phyloP scores from a whole-genome alignment of 2,888 invertebrate species.

The Netelia melanura region DNA sequence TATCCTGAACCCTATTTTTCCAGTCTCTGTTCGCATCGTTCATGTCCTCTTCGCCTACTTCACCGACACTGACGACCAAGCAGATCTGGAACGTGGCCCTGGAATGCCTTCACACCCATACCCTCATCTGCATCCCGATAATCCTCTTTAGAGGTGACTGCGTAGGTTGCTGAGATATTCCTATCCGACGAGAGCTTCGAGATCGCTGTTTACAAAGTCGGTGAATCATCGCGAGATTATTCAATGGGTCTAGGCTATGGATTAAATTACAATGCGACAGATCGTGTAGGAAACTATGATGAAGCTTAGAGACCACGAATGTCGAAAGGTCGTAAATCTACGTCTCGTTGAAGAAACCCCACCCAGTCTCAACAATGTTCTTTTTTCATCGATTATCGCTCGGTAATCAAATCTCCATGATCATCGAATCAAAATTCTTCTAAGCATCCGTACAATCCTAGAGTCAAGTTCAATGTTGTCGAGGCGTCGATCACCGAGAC shows the following conservation, averaged over 20 bases:
- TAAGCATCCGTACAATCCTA: constrained; percentile 90
- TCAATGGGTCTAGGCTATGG: neutral
- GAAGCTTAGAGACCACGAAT: constrained; percentile 1
- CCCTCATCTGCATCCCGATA: constrained; percentile 88
- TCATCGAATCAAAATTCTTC: constrained; percentile 73
- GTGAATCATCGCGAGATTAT: constrained; percentile 81
- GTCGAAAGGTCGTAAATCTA: constrained; percentile 70
- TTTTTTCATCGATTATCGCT: constrained; percentile 90
- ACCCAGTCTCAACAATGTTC: constrained; percentile 87
- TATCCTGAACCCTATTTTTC: too few species aligned
- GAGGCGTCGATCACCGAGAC: constrained; percentile 87
- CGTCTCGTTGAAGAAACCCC: constrained; percentile 87
- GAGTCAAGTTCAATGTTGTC: constrained; percentile 86
- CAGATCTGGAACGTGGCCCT: neutral
- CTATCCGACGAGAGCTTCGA: constrained; percentile 90
- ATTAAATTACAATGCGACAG: constrained; percentile 27
- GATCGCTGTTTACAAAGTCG: constrained; percentile 88
- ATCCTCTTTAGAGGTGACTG: constrained; percentile 91
- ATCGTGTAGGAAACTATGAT: constrained; percentile 59
- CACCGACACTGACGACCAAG: too few species aligned
- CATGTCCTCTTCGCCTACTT: too few species aligned
- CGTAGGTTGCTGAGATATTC: constrained; percentile 87
- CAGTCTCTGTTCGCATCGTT: too few species aligned
- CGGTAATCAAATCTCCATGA: constrained; percentile 91
- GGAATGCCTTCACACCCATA: neutral